phyloP scores from a whole-genome alignment of 2,113 vertebrate species.

The Leuciscus idus region DNA sequence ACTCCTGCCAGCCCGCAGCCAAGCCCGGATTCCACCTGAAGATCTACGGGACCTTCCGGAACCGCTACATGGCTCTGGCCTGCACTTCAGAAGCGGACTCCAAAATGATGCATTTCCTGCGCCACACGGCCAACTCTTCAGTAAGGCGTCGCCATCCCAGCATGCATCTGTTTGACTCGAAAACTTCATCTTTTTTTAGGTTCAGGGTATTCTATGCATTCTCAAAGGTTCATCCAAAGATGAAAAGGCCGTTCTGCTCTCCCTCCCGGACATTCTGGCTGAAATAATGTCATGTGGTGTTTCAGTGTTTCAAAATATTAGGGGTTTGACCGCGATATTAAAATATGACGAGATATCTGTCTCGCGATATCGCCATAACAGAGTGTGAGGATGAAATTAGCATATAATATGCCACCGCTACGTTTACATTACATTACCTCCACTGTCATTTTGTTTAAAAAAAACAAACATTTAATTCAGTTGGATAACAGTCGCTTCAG shows the following conservation, averaged over 20 bases:
- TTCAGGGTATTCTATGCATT: too few species aligned
- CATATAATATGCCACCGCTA: too few species aligned
- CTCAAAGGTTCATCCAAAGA: not conserved
- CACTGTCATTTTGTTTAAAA: too few species aligned
- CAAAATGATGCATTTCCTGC: constrained; percentile 80
- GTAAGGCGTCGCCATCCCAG: constrained; percentile 59
- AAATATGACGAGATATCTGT: too few species aligned
- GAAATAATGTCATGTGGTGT: not conserved
- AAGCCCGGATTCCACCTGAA: constrained; percentile 80
- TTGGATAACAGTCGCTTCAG: too few species aligned
- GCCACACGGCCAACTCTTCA: constrained; percentile 78
- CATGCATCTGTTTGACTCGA: not conserved
- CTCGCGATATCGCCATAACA: too few species aligned
- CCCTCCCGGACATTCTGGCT: not conserved
- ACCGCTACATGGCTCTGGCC: constrained; percentile 78
- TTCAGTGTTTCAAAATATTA: too few species aligned
- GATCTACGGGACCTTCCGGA: constrained; percentile 82
- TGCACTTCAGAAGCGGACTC: constrained; percentile 72
- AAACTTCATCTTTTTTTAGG: too few species aligned
- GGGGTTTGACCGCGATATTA: too few species aligned
- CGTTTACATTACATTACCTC: too few species aligned
- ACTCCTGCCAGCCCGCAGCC: constrained; percentile 34
- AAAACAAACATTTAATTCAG: too few species aligned
- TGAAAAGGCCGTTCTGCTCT: not conserved
- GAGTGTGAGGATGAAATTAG: too few species aligned